Evolutionary conservation across 2,888 invertebrate species (phyloP).

Genomic region (Spilosoma lubricipeda): DNA sequence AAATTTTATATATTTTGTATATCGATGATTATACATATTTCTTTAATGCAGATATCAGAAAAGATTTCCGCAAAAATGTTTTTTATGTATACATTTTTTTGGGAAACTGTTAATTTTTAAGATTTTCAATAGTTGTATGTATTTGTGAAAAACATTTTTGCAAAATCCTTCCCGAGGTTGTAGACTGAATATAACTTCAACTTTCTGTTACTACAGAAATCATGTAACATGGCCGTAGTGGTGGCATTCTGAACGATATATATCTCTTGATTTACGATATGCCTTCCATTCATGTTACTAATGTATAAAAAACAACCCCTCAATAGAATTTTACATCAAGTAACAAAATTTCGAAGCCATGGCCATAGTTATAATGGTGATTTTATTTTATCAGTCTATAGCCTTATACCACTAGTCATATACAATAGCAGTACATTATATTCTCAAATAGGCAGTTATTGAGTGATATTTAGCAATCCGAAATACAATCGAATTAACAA

Average conservation of each 20-base stretch:
- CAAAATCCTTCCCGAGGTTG: conserved; percentile 58
- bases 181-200: conserved; percentile 51
- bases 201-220: conserved; percentile 23
- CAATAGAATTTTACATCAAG: background rate
- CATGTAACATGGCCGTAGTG: conserved; percentile 5
- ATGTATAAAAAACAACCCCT: background rate
- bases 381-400: conserved; percentile 53
- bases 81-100: conserved; percentile 55
- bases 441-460: conserved; percentile 69
- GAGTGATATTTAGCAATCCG: conserved; percentile 65
- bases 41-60: conserved; percentile 63
- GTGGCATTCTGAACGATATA: background rate
- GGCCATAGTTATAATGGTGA: conserved; percentile 17
- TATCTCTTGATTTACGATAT: background rate
- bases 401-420: conserved; percentile 76
- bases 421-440: conserved; percentile 71
- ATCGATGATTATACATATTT: conserved; percentile 64
- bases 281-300: background rate
- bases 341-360: conserved; percentile 6
- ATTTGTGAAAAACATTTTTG: conserved; percentile 63
- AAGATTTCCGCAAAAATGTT: conserved; percentile 68
- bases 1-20: conserved; percentile 55
- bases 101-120: conserved; percentile 50
- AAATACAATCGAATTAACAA: conserved; percentile 52
- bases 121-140: conserved; percentile 53